Evolutionary conservation across 1,140 invertebrate genomes (phyloP), one percentile per base, ranked within the genome.

Genomic region (Tetraneura akinire): DNA sequence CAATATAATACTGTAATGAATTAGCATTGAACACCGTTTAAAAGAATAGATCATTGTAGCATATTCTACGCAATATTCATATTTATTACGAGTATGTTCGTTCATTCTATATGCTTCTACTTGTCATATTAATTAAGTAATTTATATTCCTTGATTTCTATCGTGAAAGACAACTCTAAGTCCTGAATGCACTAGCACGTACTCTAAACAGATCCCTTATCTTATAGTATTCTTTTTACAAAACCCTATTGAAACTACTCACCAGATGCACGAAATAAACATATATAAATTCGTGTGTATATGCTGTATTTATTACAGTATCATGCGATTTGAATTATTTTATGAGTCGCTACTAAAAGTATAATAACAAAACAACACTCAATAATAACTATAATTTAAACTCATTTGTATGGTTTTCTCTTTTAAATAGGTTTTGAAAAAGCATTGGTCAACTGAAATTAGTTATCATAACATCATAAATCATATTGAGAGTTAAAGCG

Each of bases 131-230:
- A 71, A 71, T 71, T 51, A 71, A 71, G 68, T 71, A 23, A 29
- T 78, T 78, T 45, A 62, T 62, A 78, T 60, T 78, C 74, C 74
- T 78, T 45, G 37, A 45, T 62, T 78, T 78, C 53, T 47, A 78
- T 78, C 55, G 6, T 47, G 55, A 47, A 55, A 78, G 73, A 60
- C 37, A 42, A 42, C 74, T 42, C 26, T 53, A 10, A 29, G n/a
- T 57, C 26, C 16, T 78, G 29, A 78, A 78, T 78, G 74, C 74
- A 37, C 55, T 21, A 21, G n/a, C 74, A 78, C 74, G 74, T 78
- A 78, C 37, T 60, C 29, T 37, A 23, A 21, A 57, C n/a, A 32
- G 55, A 16, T 51, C 23, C 68, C 55, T 45, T 37, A 37, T 8
- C 3, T n/a, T n/a, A n/a, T n/a, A n/a, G n/a, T n/a, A n/a, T 37